Percentiles rank a stretch among this genome's conserved stretches.
Conservation (phyloP, 2,113 vertebrate genomes). For the Pogonocichla stellata region DNA sequence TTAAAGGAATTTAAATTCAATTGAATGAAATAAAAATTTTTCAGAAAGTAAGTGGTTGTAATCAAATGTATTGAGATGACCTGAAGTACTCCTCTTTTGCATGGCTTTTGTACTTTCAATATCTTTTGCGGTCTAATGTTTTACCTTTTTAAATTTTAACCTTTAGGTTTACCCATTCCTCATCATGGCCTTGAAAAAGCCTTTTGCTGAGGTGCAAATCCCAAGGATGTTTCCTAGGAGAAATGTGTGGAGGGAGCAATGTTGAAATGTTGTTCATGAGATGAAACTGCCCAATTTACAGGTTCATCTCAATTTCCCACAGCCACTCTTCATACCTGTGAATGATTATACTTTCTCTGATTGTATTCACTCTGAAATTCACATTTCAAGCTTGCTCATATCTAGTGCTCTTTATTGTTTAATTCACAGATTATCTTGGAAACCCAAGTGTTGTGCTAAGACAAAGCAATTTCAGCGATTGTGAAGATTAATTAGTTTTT, state of each 20-base stretch:
- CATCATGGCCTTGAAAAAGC: background rate
- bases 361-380: background rate
- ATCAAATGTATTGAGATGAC: background rate
- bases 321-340: fast-evolving
- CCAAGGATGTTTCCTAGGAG: background rate
- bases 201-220: background rate
- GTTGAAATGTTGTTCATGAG: background rate
- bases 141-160: background rate
- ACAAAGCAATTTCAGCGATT: background rate
- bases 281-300: background rate
- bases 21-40: background rate
- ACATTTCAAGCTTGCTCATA: background rate
- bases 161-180: background rate
- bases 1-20: background rate
- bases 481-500: background rate
- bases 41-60: background rate
- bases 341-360: background rate
- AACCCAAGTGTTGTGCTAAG: background rate
- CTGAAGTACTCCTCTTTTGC: background rate
- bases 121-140: background rate
- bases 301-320: background rate
- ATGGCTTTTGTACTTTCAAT: background rate
- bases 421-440: background rate
- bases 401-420: background rate
- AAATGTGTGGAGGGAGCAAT: background rate